Percentiles rank a stretch among this genome's conserved stretches.
phyloP scores from a whole-genome alignment of 2,797 vertebrate species.

The Buceros bicornis region DNA sequence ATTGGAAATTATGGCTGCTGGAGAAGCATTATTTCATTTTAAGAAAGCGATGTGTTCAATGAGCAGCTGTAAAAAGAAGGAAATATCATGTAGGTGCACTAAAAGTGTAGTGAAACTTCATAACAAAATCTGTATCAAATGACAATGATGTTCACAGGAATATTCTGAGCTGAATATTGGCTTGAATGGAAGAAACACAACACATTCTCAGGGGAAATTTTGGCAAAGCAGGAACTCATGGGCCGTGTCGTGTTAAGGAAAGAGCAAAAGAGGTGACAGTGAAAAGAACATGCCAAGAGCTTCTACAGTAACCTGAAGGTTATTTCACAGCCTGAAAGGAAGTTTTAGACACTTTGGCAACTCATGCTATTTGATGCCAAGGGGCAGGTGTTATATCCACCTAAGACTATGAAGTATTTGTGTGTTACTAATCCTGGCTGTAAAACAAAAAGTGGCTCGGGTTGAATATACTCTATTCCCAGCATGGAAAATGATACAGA shows the following conservation, averaged over 20 bases:
- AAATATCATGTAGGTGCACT: neutral
- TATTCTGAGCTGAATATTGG: neutral
- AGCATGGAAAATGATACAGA: conserved; percentile 60
- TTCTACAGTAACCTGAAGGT: neutral
- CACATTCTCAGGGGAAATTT: neutral
- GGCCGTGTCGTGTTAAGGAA: neutral
- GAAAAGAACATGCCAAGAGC: neutral
- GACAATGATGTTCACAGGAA: neutral
- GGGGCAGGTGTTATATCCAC: neutral
- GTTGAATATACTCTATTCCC: conserved; percentile 29
- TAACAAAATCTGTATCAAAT: neutral
- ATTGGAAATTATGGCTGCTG: neutral
- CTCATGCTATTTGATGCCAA: neutral
- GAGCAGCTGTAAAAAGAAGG: neutral
- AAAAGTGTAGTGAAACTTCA: neutral
- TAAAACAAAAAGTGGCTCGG: conserved; percentile 34
- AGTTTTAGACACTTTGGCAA: neutral
- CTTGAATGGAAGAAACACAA: neutral
- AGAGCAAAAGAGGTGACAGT: neutral
- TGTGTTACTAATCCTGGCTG: conserved; percentile 15
- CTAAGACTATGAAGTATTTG: conserved; percentile 21
- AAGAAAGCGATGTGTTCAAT: neutral
- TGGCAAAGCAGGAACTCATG: neutral
- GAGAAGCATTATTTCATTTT: neutral
- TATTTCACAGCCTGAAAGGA: neutral